Base-by-base conservation (phyloP, 2,797 vertebrate species). In the Ispidina lecontei region DNA sequence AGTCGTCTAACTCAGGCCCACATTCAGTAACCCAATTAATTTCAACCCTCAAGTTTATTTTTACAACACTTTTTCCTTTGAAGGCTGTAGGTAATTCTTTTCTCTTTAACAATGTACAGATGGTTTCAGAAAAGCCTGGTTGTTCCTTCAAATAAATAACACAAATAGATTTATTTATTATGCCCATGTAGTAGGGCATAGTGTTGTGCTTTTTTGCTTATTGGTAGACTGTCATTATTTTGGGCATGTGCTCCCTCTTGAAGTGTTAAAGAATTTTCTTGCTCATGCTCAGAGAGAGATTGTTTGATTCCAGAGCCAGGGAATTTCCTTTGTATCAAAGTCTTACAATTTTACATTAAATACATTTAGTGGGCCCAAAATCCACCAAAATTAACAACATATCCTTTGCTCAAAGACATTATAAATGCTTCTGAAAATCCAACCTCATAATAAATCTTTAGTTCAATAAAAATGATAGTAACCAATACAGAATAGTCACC, bases 271-370 rank as follows among this genome's bases (percentile, higher is more conserved):
- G 29, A 14, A 21, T 82, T 69, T 52, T 64, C 44, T 81, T 87
- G 33, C 75, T 91, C 33, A 7, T 49, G 41, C 64, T 84, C 54
- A 81, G 60, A 52, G 39, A 80, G 60, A 62, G 43, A 56, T 64
- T 68, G 39, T 93, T 95, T 92, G 84, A 94, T 86, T 73, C 46
- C 58, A 87, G 70, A 84, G 76, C 43, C 1, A 60, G 84, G 70
- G 94, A 93, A 93, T 92, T 95, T 94, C 78, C 55, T 91, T 87
- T 37, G 8, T 90, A 78, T 87, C 59, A 89, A 18, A 63, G 39
- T 70, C 29, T 58, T 82, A 74, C 12, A 75, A 52, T 84, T 93
- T 85, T 59, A 74, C 41, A 31, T 76, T 74, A 81, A 81, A 59
- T 81, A 62, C 6, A n/a, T 78, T 86, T 89, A 33, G 79, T 39